phyloP scores from a whole-genome alignment of 2,113 vertebrate species.

The Anarrhichthys ocellatus region DNA sequence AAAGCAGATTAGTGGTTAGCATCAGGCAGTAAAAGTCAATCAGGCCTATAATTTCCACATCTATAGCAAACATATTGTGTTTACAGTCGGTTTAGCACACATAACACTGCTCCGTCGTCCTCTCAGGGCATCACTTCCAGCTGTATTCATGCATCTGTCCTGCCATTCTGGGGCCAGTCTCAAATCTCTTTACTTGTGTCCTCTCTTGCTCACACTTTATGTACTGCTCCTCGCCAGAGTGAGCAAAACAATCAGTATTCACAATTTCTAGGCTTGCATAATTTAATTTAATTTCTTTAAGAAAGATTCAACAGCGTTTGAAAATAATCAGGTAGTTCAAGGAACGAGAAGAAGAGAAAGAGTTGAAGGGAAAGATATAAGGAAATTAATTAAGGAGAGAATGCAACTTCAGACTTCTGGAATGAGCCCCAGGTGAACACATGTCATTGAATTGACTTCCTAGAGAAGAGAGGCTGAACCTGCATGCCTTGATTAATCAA shows the following conservation, averaged over 20 bases:
- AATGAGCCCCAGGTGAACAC: constrained; percentile 77
- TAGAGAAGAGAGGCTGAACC: constrained; percentile 72
- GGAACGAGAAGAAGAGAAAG: constrained; percentile 9
- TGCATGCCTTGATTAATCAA: constrained; percentile 81
- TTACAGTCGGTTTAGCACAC: constrained; percentile 43
- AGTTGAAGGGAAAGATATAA: constrained; percentile 35
- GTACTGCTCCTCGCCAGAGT: not conserved
- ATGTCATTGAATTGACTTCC: constrained; percentile 80
- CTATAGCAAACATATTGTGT: constrained; percentile 30
- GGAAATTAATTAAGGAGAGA: constrained; percentile 65
- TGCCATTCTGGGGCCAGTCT: constrained; percentile 12
- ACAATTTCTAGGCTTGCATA: constrained; percentile 20
- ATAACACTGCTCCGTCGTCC: constrained; percentile 8
- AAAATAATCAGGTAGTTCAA: constrained; percentile 13
- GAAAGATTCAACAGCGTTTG: constrained; percentile 15
- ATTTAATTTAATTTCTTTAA: constrained; percentile 22
- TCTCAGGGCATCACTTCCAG: constrained; percentile 36
- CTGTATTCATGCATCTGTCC: constrained; percentile 30
- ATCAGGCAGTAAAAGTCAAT: constrained; percentile 44
- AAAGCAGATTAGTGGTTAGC: constrained; percentile 29
- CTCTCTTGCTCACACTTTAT: not conserved
- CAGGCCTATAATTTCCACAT: constrained; percentile 49
- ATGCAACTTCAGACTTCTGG: constrained; percentile 67
- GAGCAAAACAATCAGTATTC: constrained; percentile 24
- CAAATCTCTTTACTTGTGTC: constrained; percentile 17